Percentiles rank a stretch among this genome's conserved stretches.
Evolutionary conservation across 2,888 invertebrate species (phyloP).

Genomic region (Trachelus troglodyta): DNA sequence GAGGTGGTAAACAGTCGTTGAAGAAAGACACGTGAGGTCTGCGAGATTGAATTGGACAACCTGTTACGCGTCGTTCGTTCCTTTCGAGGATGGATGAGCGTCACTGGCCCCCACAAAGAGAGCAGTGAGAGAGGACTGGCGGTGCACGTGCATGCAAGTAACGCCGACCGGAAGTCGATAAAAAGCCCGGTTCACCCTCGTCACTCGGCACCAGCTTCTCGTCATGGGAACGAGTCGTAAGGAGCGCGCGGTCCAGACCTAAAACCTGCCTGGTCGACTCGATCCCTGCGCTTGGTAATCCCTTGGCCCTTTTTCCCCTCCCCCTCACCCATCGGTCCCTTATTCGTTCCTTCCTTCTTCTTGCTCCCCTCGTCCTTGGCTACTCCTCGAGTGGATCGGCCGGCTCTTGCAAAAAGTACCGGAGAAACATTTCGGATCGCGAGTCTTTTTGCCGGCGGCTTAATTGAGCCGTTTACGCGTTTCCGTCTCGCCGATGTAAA

Average conservation of each 20-base stretch:
- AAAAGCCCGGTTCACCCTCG: constrained; percentile 65
- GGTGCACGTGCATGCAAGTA: constrained; percentile 59
- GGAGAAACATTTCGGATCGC: neutral
- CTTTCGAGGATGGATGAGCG: constrained; percentile 44
- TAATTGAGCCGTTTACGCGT: neutral
- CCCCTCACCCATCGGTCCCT: constrained; percentile 9
- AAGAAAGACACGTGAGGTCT: neutral
- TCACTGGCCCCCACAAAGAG: constrained; percentile 57
- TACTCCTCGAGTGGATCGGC: neutral
- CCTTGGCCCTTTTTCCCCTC: neutral
- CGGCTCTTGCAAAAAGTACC: neutral
- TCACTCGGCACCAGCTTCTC: constrained; percentile 63
- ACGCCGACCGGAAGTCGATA: constrained; percentile 66
- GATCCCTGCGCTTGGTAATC: neutral
- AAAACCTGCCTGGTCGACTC: constrained; percentile 51
- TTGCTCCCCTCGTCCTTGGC: constrained; percentile 10
- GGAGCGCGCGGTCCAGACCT: constrained; percentile 46
- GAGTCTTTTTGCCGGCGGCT: neutral
- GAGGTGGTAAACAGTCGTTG: neutral
- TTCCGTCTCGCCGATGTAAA: neutral
- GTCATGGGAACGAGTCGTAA: constrained; percentile 61
- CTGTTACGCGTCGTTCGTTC: constrained; percentile 29
- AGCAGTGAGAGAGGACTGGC: constrained; percentile 33
- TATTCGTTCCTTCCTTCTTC: constrained; percentile 13
- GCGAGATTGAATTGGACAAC: constrained; percentile 13